Percentiles rank a stretch among this genome's conserved stretches.
Conservation (phyloP, 37 sponge, comb jelly and placozoan species). For the Hexactinellida sp. region DNA sequence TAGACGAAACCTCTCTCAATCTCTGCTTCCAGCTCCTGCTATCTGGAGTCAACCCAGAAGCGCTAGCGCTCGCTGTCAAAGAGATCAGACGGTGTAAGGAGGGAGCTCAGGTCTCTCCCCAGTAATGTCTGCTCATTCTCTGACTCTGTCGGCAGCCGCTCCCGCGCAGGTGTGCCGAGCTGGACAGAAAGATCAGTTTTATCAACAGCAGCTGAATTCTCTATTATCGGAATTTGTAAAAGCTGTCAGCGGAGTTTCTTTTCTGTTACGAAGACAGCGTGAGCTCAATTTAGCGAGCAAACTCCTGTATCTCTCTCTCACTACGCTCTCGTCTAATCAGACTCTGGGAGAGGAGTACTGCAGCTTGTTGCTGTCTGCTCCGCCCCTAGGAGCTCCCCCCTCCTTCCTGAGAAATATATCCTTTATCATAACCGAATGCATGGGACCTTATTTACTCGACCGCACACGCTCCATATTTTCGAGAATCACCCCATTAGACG, state of each 20-base stretch:
- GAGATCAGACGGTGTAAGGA: slow-evolving; percentile 51
- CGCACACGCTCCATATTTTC: not conserved
- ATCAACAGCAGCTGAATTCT: not conserved
- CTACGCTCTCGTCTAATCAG: not conserved
- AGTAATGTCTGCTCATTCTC: not conserved
- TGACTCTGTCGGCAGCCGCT: not conserved
- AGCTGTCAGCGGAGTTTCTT: not conserved
- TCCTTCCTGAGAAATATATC: not conserved
- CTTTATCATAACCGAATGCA: not conserved
- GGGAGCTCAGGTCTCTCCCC: not conserved
- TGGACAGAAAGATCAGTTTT: not conserved
- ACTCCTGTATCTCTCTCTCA: not conserved
- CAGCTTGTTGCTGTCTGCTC: not conserved
- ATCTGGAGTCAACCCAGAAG: slow-evolving; percentile 85
- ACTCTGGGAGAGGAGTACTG: slow-evolving; percentile 3
- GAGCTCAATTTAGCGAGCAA: not conserved
- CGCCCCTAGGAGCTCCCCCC: not conserved
- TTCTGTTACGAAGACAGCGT: not conserved
- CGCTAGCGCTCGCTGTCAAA: slow-evolving; percentile 57
- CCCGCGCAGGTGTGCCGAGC: not conserved
- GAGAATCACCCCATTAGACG: not conserved
- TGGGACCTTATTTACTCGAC: not conserved
- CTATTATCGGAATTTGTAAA: not conserved
- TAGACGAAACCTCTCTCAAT: slow-evolving; percentile 62
- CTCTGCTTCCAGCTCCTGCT: slow-evolving; percentile 79